Conservation (phyloP, 2,113 vertebrate genomes). For the Willisornis vidua region DNA sequence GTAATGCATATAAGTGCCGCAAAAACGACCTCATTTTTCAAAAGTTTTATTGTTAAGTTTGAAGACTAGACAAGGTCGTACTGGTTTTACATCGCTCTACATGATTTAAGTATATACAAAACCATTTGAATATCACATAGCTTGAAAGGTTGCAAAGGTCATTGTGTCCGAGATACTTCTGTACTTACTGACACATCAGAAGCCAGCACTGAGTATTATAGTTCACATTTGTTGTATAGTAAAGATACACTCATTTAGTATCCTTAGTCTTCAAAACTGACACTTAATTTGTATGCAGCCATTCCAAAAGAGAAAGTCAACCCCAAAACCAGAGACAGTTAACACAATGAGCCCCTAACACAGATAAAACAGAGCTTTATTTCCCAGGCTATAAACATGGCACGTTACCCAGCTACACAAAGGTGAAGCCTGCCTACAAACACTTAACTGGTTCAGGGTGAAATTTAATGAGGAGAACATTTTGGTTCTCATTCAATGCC, state of each 20-base stretch:
- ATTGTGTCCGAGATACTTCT: slow-evolving; percentile 72
- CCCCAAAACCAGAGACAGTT: slow-evolving; percentile 50
- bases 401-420: neutral
- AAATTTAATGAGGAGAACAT: slow-evolving; percentile 48
- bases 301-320: slow-evolving; percentile 83
- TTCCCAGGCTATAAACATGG: slow-evolving; percentile 28
- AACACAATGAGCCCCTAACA: slow-evolving; percentile 31
- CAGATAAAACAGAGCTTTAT: slow-evolving; percentile 21
- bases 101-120: slow-evolving; percentile 83
- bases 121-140: slow-evolving; percentile 79
- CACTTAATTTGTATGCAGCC: slow-evolving; percentile 61
- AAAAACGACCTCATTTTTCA: slow-evolving; percentile 71
- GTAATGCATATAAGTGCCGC: slow-evolving; percentile 33
- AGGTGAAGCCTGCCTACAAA: slow-evolving; percentile 25
- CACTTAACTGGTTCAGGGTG: slow-evolving; percentile 19
- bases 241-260: slow-evolving; percentile 76
- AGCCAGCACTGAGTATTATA: slow-evolving; percentile 71
- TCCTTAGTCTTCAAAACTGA: slow-evolving; percentile 71
- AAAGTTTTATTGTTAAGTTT: slow-evolving; percentile 87
- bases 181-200: slow-evolving; percentile 74
- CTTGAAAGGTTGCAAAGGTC: slow-evolving; percentile 79
- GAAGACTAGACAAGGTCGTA: slow-evolving; percentile 84
- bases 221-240: slow-evolving; percentile 69
- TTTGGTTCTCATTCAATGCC: neutral
- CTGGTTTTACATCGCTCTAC: slow-evolving; percentile 82